A percentile compares a stretch with the other conserved stretches of the same genome.
phyloP scores from a whole-genome alignment of 2,113 vertebrate genomes.

The Cettia cetti region DNA sequence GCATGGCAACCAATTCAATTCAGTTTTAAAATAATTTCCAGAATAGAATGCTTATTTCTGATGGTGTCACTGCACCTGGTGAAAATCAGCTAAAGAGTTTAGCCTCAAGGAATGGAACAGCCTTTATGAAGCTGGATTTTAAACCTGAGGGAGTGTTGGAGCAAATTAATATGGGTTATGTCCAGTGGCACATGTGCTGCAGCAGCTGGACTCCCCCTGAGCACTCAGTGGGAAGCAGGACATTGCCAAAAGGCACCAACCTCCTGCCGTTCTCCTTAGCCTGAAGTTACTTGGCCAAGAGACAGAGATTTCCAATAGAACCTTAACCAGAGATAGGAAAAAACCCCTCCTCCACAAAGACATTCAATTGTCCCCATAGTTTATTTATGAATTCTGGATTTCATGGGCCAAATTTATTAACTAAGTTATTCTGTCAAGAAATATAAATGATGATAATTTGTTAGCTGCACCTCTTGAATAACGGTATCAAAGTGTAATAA shows the following conservation, averaged over 20 bases:
- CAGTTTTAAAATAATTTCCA: conserved; percentile 36
- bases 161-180: not conserved
- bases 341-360: not conserved
- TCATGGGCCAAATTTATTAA: conserved; percentile 1
- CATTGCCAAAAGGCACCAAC: not conserved
- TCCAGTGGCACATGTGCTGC: not conserved
- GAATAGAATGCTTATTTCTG: not conserved
- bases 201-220: not conserved
- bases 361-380: not conserved
- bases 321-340: not conserved
- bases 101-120: not conserved
- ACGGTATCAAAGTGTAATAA: conserved; percentile 26
- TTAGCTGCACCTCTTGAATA: conserved; percentile 21
- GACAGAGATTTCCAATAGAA: not conserved
- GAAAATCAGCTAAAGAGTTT: not conserved
- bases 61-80: not conserved
- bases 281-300: not conserved
- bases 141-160: not conserved
- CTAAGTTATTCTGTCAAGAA: conserved; percentile 9
- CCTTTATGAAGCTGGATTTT: conserved; percentile 4
- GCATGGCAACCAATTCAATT: conserved; percentile 20
- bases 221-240: not conserved
- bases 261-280: not conserved
- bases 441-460: conserved; percentile 38
- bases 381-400: conserved; percentile 32